A percentile compares a stretch with the other conserved stretches of the same genome.
These are phyloP conservation scores for Octomys mimax DNA, from an alignment of 2,797 vertebrate genomes.

Conservation along the genomic window DNA sequence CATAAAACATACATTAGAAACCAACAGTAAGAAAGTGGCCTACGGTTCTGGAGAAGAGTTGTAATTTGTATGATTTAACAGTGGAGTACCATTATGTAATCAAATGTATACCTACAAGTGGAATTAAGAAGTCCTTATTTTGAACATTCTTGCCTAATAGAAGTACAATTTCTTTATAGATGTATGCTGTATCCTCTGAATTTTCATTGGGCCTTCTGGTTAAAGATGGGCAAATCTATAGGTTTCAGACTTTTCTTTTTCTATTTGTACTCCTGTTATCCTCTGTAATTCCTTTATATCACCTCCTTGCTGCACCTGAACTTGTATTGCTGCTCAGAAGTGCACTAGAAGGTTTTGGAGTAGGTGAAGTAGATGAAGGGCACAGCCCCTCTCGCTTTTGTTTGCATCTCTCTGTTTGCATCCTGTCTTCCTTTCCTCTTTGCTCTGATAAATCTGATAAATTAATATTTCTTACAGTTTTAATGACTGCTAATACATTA, in stretches of 20 bases:
- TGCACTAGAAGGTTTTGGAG: background rate
- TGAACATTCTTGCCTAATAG: background rate
- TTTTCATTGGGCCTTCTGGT: background rate
- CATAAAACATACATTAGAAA: slow-evolving; percentile 56
- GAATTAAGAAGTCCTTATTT: background rate
- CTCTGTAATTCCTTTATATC: background rate
- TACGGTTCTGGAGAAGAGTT: background rate
- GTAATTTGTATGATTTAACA: background rate
- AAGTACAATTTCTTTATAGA: background rate
- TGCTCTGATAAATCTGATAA: slow-evolving; percentile 62
- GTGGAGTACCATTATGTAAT: background rate
- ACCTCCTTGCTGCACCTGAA: background rate
- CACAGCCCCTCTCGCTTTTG: background rate
- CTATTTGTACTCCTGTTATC: background rate
- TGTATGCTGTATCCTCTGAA: background rate
- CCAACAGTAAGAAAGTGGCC: background rate
- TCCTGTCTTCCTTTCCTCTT: background rate
- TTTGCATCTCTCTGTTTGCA: background rate
- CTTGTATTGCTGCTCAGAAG: too few relatives aligned
- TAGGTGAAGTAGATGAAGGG: background rate
- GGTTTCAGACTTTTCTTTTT: background rate
- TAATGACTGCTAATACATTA: slow-evolving; percentile 72
- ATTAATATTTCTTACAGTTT: slow-evolving; percentile 56
- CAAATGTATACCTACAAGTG: background rate
- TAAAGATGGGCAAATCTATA: background rate